Evolutionary conservation across 2,797 vertebrate species (phyloP), one percentile per base, ranked within the genome.

Genomic region (Monodelphis domestica): DNA sequence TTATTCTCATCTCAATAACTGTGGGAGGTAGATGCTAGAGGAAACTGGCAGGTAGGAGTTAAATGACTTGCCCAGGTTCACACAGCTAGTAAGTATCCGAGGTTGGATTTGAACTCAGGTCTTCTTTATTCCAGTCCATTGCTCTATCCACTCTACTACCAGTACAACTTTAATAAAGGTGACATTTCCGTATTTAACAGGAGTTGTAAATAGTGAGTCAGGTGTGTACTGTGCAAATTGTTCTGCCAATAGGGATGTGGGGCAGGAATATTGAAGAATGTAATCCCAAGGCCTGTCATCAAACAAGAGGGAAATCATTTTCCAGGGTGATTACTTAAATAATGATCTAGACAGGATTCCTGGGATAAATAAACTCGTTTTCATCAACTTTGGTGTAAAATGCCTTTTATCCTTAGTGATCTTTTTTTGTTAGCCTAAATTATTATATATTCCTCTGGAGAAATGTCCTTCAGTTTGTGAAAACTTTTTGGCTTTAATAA

Each of bases 381-480:
- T 93, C 54, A 88, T 12, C 70, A 63, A 50, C 29, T 78, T 91
- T 50, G 29, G 30, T 29, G 7, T 88, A 90, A 63, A 94, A 87
- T 93, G 12, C 26, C 55, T 52, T 92, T 94, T 92, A 28, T 30
- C 33, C 92, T 91, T 70, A 53, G 17, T 88, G 56, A 54, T 55
- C 3, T 88, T 28, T 33, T 93, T 95, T 94, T n/a, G 53, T 45
- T n/a, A n/a, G n/a, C 0, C n/a, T 87, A 89, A 88, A 45, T 92
- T 89, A 24, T 84, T 90, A 30, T 54, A 51, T 28, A 88, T 59
- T 52, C 29, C 57, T 94, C 94, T 91, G 30, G 89, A 93, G 87
- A 95, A 96, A 91, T 90, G n/a, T 87, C 30, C 57, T 14, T 90
- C 45, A 84, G 17, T 89, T 90, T 63, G 12, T n/a, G 3, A 38